Percentiles rank a stretch among this genome's conserved stretches.
Conservation (phyloP, 1,140 invertebrate genomes). For the Bombus breviceps region DNA sequence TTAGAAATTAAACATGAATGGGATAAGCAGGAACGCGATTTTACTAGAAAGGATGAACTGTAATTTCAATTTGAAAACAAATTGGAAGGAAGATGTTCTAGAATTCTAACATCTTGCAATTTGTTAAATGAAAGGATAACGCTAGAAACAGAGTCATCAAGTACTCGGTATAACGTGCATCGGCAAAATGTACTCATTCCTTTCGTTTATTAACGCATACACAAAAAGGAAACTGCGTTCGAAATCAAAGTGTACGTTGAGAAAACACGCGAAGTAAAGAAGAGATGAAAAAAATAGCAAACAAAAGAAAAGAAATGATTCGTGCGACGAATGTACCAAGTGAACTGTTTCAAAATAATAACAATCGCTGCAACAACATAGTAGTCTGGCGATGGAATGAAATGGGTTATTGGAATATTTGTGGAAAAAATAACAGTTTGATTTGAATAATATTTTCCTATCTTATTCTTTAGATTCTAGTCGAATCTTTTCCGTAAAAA, state of each 20-base stretch:
- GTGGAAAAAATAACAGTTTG: background rate
- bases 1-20: background rate
- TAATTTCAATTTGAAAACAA: background rate
- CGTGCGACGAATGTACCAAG: background rate
- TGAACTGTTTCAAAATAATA: background rate
- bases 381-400: background rate
- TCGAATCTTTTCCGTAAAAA: too few relatives aligned
- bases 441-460: background rate
- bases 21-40: background rate
- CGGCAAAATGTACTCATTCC: background rate
- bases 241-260: background rate
- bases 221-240: too few relatives aligned
- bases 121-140: constrained; percentile 23
- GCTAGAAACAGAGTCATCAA: background rate
- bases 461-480: background rate
- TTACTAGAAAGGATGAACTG: too few relatives aligned
- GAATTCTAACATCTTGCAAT: background rate
- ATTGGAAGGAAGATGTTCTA: background rate
- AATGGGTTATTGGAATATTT: background rate
- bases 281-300: too few relatives aligned
- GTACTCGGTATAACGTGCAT: background rate
- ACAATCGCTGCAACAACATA: background rate
- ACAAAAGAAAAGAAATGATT: background rate
- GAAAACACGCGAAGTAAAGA: background rate
- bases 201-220: background rate